These are phyloP conservation scores for Uropsilus gracilis DNA, from an alignment of 2,113 vertebrate species.

Conservation along the genomic window DNA sequence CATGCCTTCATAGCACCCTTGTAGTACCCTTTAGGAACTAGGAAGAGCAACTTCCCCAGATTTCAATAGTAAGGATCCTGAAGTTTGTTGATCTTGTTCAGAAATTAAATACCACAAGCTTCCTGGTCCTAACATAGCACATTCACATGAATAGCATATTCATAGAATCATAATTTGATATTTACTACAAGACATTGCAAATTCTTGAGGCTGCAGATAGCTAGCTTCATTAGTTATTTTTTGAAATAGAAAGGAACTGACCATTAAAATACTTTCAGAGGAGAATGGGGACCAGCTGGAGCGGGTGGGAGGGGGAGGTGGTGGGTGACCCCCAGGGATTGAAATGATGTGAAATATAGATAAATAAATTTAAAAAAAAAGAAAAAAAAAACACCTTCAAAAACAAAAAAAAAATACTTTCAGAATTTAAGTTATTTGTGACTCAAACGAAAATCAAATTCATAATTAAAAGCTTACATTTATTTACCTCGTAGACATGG, in stretches of 20 bases:
- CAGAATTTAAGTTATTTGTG: constrained; percentile 15
- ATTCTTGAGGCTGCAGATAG: neutral
- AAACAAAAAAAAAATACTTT: neutral
- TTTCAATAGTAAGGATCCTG: neutral
- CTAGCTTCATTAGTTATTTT: constrained; percentile 18
- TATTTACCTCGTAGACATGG: neutral
- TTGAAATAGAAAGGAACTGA: constrained; percentile 6
- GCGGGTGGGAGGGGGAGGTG: too few species aligned
- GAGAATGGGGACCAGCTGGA: too few species aligned
- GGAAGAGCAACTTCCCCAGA: neutral
- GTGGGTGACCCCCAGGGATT: too few species aligned
- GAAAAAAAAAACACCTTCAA: too few species aligned
- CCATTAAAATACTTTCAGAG: too few species aligned
- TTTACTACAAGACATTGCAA: neutral
- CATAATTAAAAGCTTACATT: neutral
- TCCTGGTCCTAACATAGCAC: neutral
- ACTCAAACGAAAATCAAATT: neutral
- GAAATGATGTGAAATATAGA: too few species aligned
- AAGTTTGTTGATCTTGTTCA: neutral
- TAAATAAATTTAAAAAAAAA: too few species aligned
- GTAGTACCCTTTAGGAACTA: neutral
- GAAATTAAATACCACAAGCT: neutral
- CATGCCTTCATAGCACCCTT: neutral
- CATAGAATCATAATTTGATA: neutral
- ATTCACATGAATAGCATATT: neutral